A percentile compares a stretch with the other conserved stretches of the same genome.
These are phyloP conservation scores for Leucopternis melanops DNA, from an alignment of 2,113 vertebrate genomes.

Conservation along the genomic window DNA sequence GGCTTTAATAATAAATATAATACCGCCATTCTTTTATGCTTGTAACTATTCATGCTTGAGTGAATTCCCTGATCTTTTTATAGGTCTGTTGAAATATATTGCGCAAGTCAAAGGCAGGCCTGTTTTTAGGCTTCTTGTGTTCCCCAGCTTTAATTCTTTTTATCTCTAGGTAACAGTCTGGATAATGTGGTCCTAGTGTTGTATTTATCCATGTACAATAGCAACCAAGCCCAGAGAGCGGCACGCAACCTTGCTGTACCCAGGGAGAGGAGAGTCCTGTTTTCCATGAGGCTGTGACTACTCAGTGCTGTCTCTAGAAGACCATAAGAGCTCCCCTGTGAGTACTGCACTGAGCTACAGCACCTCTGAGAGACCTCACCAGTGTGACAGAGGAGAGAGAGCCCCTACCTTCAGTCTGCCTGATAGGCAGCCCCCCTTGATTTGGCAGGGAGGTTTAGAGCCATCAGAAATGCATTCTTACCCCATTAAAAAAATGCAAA, in stretches of 20 bases:
- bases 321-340: accelerated
- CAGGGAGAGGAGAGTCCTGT: neutral
- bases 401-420: neutral
- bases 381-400: accelerated
- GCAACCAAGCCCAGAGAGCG: neutral
- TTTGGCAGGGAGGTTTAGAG: neutral
- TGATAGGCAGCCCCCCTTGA: neutral
- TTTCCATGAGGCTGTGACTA: neutral
- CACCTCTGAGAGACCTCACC: neutral
- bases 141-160: constrained; percentile 39
- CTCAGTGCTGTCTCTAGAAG: neutral
- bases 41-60: constrained; percentile 54
- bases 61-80: constrained; percentile 57
- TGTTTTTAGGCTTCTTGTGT: constrained; percentile 14
- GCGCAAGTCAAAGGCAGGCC: constrained; percentile 47
- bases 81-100: constrained; percentile 45
- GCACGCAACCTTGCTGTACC: neutral
- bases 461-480: neutral
- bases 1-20: constrained; percentile 59
- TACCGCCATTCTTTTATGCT: constrained; percentile 38
- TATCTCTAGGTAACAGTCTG: neutral
- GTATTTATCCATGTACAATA: neutral
- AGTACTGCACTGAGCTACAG: neutral
- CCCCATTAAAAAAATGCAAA: neutral
- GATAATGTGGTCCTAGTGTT: neutral